These are phyloP conservation scores for Geococcyx californianus DNA, from an alignment of 2,113 vertebrate species.

Conservation along the genomic window DNA sequence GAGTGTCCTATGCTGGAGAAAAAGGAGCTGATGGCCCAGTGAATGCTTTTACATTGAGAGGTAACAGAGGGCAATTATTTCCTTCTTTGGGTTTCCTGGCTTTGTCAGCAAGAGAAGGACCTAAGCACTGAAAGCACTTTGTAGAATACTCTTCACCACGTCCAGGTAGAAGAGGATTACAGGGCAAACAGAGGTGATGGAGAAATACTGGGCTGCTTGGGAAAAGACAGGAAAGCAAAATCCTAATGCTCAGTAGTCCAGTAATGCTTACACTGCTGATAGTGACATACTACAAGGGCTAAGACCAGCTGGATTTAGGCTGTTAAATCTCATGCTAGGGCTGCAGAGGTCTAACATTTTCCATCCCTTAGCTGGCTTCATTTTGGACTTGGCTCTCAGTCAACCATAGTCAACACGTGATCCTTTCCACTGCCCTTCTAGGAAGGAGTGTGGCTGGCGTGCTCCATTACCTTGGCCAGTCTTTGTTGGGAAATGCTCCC, in stretches of 20 bases:
- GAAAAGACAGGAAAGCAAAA: conserved; percentile 5
- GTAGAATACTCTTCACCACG: neutral
- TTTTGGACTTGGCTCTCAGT: neutral
- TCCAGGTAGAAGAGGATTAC: neutral
- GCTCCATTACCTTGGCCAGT: neutral
- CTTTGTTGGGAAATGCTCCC: neutral
- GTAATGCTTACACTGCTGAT: neutral
- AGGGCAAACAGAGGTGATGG: neutral
- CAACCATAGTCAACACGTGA: rapidly evolving
- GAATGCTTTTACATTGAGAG: neutral
- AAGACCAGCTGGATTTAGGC: neutral
- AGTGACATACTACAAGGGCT: neutral
- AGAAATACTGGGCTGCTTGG: neutral
- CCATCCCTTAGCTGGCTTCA: neutral
- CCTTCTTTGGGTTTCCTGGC: neutral
- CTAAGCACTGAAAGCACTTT: neutral
- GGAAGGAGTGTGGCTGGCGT: neutral
- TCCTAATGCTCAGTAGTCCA: neutral
- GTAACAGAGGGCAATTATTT: neutral
- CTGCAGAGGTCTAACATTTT: neutral
- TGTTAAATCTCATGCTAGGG: neutral
- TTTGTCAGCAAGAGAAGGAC: neutral
- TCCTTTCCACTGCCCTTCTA: neutral
- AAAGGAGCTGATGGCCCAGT: neutral
- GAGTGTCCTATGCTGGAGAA: neutral